Percentiles rank a stretch among this genome's conserved stretches.
Conservation (phyloP, 2,113 vertebrate species). For the Actenoides hombroni region DNA sequence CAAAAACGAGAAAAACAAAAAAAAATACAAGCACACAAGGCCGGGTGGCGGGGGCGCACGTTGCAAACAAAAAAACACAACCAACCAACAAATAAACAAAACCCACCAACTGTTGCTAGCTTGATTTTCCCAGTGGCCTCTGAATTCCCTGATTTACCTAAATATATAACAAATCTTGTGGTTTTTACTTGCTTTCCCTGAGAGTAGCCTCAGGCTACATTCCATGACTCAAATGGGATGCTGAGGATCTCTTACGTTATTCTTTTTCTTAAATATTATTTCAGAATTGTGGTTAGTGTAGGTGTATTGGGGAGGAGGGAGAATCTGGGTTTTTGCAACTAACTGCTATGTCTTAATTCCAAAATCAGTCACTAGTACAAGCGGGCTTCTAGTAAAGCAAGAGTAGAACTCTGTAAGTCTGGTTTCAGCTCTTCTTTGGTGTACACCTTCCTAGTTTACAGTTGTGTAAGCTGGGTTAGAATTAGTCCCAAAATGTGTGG, state of each 20-base stretch:
- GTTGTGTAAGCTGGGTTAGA: neutral
- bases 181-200: conserved; percentile 22
- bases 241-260: conserved; percentile 29
- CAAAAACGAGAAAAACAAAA: too few species aligned
- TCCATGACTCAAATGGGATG: conserved; percentile 43
- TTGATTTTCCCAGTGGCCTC: neutral
- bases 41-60: too few species aligned
- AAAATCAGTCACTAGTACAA: neutral
- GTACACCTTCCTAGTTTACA: neutral
- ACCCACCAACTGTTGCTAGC: neutral
- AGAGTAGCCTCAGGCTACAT: neutral
- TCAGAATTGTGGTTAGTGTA: conserved; percentile 41
- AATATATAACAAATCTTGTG: conserved; percentile 25
- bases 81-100: too few species aligned
- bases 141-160: conserved; percentile 33
- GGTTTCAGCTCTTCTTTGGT: neutral
- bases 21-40: too few species aligned
- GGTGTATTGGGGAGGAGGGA: neutral
- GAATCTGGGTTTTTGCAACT: neutral
- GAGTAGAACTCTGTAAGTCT: neutral
- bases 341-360: neutral
- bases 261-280: conserved; percentile 43
- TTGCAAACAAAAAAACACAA: neutral
- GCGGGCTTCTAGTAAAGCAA: neutral
- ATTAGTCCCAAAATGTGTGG: neutral